A percentile compares a stretch with the other conserved stretches of the same genome.
phyloP scores from a whole-genome alignment of 2,888 invertebrate genomes.

The Timema podura region DNA sequence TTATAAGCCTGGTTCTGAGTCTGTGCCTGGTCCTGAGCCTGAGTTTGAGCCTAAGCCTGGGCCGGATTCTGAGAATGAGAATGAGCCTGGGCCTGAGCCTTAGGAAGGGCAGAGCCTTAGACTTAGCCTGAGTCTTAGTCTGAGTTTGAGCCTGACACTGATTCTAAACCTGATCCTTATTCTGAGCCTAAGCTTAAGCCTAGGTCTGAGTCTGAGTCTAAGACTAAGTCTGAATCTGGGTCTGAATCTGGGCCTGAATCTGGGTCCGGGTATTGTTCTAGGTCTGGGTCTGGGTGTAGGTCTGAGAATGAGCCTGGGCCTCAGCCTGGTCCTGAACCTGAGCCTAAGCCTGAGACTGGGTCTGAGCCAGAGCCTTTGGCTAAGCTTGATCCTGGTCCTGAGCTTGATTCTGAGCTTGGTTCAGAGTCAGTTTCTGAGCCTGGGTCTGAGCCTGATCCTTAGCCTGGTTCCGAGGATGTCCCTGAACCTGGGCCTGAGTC shows the following conservation, averaged over 20 bases:
- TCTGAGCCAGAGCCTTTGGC: neutral
- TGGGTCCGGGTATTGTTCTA: conserved; percentile 30
- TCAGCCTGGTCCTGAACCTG: neutral
- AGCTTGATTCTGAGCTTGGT: conserved; percentile 22
- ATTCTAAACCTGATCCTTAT: neutral
- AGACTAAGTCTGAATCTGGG: conserved; percentile 21
- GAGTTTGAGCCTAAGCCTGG: neutral
- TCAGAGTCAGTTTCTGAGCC: conserved; percentile 30
- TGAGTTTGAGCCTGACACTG: neutral
- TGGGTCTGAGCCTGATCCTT: neutral
- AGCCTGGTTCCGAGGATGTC: conserved; percentile 13
- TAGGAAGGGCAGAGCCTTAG: conserved; percentile 32
- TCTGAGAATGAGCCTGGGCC: neutral
- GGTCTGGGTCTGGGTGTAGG: neutral
- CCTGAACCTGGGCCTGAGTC: neutral
- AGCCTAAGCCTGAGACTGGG: neutral
- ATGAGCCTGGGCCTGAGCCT: conserved; percentile 25
- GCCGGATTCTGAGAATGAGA: conserved; percentile 34
- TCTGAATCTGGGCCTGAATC: conserved; percentile 32
- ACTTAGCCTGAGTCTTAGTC: neutral
- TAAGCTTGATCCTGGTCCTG: neutral
- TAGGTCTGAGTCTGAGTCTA: conserved; percentile 29
- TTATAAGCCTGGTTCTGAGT: conserved; percentile 31
- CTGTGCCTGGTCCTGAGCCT: conserved; percentile 21
- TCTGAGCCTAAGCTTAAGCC: conserved; percentile 2